These are phyloP conservation scores for Caenorhabditis sp. DNA, from an alignment of 2,888 invertebrate species.

Conservation along the genomic window DNA sequence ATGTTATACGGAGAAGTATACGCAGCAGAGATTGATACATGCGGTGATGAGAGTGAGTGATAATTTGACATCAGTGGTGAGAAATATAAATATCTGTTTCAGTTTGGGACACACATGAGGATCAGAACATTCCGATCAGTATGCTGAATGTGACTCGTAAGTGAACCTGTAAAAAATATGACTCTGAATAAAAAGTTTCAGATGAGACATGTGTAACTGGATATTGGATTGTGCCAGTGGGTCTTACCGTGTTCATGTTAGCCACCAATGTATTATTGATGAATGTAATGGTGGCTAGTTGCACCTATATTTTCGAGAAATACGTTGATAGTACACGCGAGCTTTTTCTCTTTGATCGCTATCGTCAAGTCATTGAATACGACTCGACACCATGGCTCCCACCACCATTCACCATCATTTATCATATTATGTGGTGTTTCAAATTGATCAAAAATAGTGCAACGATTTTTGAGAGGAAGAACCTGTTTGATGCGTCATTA, in stretches of 20 bases:
- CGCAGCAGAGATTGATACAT: slow-evolving; percentile 86
- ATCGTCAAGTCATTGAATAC: slow-evolving; percentile 91
- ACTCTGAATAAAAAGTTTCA: slow-evolving; percentile 10
- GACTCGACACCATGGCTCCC: slow-evolving; percentile 96
- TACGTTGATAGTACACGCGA: slow-evolving; percentile 94
- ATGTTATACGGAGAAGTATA: slow-evolving; percentile 99
- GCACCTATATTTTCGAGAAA: slow-evolving; percentile 76
- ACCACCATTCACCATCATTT: slow-evolving; percentile 75
- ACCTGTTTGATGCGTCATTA: slow-evolving; percentile 58
- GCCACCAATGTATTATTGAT: slow-evolving; percentile 95
- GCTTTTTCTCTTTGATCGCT: slow-evolving; percentile 99
- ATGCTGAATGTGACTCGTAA: slow-evolving; percentile 48
- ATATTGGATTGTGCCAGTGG: slow-evolving; percentile 84
- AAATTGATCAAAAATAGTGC: slow-evolving; percentile 29
- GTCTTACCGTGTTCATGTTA: slow-evolving; percentile 81
- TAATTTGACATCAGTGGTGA: not conserved
- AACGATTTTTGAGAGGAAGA: slow-evolving; percentile 40
- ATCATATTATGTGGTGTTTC: slow-evolving; percentile 49
- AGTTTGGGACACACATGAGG: slow-evolving; percentile 57
- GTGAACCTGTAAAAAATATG: not conserved
- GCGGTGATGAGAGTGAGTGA: slow-evolving; percentile 65
- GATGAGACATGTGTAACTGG: slow-evolving; percentile 68
- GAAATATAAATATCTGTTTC: slow-evolving; percentile 5
- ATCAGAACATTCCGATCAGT: slow-evolving; percentile 49
- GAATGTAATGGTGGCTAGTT: slow-evolving; percentile 95